Evolutionary conservation across 2,888 invertebrate genomes (phyloP).

Genomic region (Gymnocheta viridis): DNA sequence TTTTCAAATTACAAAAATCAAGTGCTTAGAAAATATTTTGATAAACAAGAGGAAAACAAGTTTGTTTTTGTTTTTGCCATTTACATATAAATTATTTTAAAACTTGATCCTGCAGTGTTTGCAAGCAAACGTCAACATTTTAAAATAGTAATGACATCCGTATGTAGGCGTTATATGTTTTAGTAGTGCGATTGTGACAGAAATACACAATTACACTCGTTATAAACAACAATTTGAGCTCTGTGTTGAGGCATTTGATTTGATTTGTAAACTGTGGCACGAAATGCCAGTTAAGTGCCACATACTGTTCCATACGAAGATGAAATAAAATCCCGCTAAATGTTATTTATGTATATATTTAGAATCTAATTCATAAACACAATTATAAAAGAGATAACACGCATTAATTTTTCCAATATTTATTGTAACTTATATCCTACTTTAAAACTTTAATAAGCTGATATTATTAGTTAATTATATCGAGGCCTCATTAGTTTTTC

Average conservation of each 20-base stretch:
- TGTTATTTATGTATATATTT: too few species aligned
- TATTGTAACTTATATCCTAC: too few species aligned
- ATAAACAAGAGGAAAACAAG: constrained; percentile 10
- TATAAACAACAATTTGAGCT: neutral
- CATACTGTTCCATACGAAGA: neutral
- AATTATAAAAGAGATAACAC: too few species aligned
- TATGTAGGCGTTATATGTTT: neutral
- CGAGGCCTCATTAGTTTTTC: too few species aligned
- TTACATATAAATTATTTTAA: constrained; percentile 5
- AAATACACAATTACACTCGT: neutral
- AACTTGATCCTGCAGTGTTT: neutral
- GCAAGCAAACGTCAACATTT: neutral
- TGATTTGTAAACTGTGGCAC: neutral
- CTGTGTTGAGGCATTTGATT: neutral
- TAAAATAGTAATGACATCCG: constrained; percentile 4
- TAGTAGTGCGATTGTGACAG: neutral
- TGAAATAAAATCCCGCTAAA: neutral
- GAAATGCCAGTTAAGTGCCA: neutral
- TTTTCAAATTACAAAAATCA: too few species aligned
- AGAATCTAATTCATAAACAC: too few species aligned
- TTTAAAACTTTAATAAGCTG: too few species aligned
- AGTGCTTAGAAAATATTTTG: too few species aligned
- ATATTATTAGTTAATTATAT: too few species aligned
- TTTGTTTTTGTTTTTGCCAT: constrained; percentile 5
- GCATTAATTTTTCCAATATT: too few species aligned